phyloP scores from a whole-genome alignment of 2,797 vertebrate genomes.

The Sorex maritimensis region DNA sequence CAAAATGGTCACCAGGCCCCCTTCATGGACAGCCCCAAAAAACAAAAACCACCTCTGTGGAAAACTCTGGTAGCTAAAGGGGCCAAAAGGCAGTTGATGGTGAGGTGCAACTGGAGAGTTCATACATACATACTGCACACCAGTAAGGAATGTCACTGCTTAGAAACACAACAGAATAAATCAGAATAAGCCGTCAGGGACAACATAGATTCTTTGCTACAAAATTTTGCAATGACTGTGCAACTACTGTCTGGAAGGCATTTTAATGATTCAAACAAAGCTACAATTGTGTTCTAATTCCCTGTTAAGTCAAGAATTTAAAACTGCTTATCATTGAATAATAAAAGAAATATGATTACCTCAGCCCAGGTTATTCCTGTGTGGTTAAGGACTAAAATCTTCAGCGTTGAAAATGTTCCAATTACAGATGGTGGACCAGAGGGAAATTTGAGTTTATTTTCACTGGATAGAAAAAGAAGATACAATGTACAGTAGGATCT shows the following conservation, averaged over 20 bases:
- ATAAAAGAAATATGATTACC: slow-evolving; percentile 89
- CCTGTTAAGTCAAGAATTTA: slow-evolving; percentile 53
- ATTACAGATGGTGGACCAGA: slow-evolving; percentile 81
- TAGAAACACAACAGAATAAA: background rate
- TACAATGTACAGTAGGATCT: background rate
- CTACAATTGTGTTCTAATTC: slow-evolving; percentile 1
- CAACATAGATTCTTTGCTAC: background rate
- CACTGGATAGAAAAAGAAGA: slow-evolving; percentile 88
- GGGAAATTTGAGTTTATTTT: slow-evolving; percentile 93
- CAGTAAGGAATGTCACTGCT: background rate
- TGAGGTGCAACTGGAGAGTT: background rate
- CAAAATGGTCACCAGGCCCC: too few species aligned
- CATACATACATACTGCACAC: fast-evolving
- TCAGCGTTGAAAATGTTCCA: slow-evolving; percentile 91
- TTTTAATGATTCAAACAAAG: slow-evolving; percentile 9
- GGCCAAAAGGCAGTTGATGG: background rate
- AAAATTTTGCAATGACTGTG: background rate
- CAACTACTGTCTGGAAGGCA: background rate
- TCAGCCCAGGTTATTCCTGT: slow-evolving; percentile 95
- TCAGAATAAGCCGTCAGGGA: background rate
- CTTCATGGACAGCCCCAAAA: too few species aligned
- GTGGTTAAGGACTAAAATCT: slow-evolving; percentile 92
- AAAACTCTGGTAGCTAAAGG: background rate
- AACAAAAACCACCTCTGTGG: background rate
- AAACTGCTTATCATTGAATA: slow-evolving; percentile 14